Percentiles rank a stretch among this genome's conserved stretches.
These are phyloP conservation scores for Argyrosomus regius DNA, from an alignment of 2,797 vertebrate species.

Conservation along the genomic window DNA sequence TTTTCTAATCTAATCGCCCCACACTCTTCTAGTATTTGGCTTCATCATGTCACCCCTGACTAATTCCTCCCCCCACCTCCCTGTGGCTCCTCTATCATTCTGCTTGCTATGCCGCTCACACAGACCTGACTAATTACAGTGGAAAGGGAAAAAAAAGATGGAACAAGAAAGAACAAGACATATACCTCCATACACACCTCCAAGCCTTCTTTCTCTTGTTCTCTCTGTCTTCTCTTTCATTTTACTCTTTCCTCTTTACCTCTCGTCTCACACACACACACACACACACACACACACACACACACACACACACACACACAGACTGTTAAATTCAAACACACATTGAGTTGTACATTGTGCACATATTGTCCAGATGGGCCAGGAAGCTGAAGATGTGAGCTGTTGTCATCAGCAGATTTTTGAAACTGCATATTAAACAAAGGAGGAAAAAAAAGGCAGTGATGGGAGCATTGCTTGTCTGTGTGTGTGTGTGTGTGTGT, in stretches of 20 bases:
- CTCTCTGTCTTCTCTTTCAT: constrained; percentile 38
- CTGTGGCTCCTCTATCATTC: constrained; percentile 60
- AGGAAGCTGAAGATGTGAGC: constrained; percentile 61
- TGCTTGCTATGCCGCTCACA: constrained; percentile 77
- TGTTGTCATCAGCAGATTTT: constrained; percentile 74
- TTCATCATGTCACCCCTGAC: constrained; percentile 59
- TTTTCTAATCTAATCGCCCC: constrained; percentile 60
- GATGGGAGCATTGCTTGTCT: constrained; percentile 7
- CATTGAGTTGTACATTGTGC: constrained; percentile 31
- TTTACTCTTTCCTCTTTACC: constrained; percentile 25
- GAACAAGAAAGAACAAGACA: constrained; percentile 62
- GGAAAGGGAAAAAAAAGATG: constrained; percentile 36
- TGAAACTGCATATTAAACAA: constrained; percentile 26
- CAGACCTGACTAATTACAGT: constrained; percentile 78
- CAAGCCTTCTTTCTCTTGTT: constrained; percentile 25
- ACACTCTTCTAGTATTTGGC: constrained; percentile 63
- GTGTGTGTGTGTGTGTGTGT: constrained; percentile 7
- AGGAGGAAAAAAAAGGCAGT: constrained; percentile 3
- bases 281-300: constrained; percentile 22
- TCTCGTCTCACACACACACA: background rate
- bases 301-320: constrained; percentile 21
- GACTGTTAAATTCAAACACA: constrained; percentile 35
- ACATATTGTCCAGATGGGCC: constrained; percentile 75
- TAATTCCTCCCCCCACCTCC: constrained; percentile 35
- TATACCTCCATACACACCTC: constrained; percentile 42